Evolutionary conservation across 2,113 vertebrate genomes (phyloP).

Genomic region (Natator depressus): DNA sequence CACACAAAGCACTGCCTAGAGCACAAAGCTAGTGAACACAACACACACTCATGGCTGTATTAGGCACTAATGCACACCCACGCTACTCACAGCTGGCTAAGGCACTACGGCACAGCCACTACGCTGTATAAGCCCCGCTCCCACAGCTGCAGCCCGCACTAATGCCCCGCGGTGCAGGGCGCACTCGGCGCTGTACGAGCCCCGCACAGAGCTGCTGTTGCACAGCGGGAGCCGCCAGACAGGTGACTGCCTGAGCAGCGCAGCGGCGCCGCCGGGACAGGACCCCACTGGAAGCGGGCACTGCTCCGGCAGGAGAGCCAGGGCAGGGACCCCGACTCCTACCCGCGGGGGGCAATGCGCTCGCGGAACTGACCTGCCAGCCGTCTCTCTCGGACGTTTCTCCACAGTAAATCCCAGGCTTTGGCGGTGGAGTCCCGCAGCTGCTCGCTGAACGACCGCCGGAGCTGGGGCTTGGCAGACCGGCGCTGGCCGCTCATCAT

Average conservation of each 20-base stretch:
- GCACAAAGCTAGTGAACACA: neutral
- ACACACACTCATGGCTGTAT: neutral
- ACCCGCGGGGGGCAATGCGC: neutral
- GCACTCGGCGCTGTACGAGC: too few species aligned
- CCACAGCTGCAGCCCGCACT: neutral
- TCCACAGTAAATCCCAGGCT: conserved; percentile 95
- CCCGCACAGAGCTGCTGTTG: too few species aligned
- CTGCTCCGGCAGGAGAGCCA: too few species aligned
- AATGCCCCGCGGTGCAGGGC: neutral
- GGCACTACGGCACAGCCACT: too few species aligned
- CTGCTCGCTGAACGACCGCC: conserved; percentile 92
- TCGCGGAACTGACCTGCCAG: conserved; percentile 89
- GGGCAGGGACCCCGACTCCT: neutral
- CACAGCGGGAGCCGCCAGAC: neutral
- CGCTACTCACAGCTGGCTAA: neutral
- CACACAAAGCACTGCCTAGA: neutral
- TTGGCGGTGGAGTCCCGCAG: conserved; percentile 90
- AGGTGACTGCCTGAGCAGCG: neutral
- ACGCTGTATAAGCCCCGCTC: too few species aligned
- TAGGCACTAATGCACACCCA: neutral
- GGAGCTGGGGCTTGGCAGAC: conserved; percentile 80
- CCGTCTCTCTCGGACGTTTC: conserved; percentile 88
- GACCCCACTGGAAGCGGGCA: neutral
- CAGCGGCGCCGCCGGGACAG: neutral
- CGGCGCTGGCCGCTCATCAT: conserved; percentile 85